phyloP scores from a whole-genome alignment of 2,888 invertebrate genomes.

The Caenorhabditis sulstoni region DNA sequence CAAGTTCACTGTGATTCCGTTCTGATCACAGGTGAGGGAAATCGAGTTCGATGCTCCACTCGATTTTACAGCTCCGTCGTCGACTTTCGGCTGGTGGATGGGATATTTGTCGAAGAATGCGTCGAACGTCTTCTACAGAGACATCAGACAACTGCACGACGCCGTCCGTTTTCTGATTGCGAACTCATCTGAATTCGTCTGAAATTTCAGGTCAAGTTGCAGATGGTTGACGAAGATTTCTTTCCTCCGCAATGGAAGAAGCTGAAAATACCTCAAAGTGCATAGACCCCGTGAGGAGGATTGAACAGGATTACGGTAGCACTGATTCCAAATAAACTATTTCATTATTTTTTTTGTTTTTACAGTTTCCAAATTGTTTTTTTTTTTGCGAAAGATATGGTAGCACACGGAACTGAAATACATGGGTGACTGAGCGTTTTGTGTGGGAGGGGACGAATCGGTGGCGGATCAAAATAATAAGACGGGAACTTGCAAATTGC shows the following conservation, averaged over 20 bases:
- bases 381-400: constrained; percentile 50
- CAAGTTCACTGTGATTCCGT: constrained; percentile 45
- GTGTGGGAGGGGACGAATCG: not conserved
- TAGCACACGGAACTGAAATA: constrained; percentile 56
- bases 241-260: constrained; percentile 44
- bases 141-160: constrained; percentile 48
- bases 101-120: constrained; percentile 49
- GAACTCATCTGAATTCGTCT: not conserved
- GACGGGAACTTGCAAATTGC: not conserved
- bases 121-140: constrained; percentile 40
- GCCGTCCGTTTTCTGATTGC: constrained; percentile 7
- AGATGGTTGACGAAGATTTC: constrained; percentile 48
- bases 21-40: constrained; percentile 50
- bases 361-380: constrained; percentile 24
- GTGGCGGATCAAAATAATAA: not conserved
- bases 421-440: constrained; percentile 50
- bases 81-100: constrained; percentile 55
- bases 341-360: constrained; percentile 22
- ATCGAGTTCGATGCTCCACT: not conserved
- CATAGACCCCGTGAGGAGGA: not conserved
- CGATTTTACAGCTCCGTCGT: constrained; percentile 42
- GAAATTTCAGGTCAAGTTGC: constrained; percentile 36
- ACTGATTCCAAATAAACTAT: constrained; percentile 36
- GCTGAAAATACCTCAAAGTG: constrained; percentile 28
- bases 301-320: no score